Percentiles rank a stretch among this genome's conserved stretches.
phyloP scores from a whole-genome alignment of 2,888 invertebrate genomes.

The Xestia rhomboidea region DNA sequence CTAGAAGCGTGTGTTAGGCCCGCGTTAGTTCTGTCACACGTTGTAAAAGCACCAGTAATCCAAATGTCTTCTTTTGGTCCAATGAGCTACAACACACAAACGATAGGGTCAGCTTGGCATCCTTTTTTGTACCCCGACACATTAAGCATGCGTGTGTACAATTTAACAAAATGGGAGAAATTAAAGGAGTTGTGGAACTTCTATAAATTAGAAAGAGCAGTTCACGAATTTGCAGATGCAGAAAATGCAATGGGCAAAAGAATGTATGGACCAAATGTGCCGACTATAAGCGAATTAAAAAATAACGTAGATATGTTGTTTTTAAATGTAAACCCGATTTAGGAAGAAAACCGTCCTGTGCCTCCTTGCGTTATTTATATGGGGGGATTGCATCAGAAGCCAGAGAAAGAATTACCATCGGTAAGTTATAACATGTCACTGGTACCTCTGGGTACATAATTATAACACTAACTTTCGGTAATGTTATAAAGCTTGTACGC shows the following conservation, averaged over 20 bases:
- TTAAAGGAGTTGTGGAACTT: slow-evolving; percentile 55
- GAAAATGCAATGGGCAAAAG: slow-evolving; percentile 58
- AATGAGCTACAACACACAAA: slow-evolving; percentile 46
- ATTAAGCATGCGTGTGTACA: slow-evolving; percentile 60
- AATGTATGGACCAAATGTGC: slow-evolving; percentile 69
- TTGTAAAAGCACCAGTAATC: slow-evolving; percentile 42
- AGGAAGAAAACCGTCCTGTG: slow-evolving; percentile 77
- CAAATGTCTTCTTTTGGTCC: slow-evolving; percentile 70
- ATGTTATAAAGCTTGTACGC: not conserved
- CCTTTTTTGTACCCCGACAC: slow-evolving; percentile 70
- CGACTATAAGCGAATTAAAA: slow-evolving; percentile 62
- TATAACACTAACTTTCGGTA: not conserved
- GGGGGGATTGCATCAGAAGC: slow-evolving; percentile 71
- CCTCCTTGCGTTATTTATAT: slow-evolving; percentile 80
- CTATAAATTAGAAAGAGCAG: slow-evolving; percentile 35
- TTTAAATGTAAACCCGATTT: slow-evolving; percentile 80
- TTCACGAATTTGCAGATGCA: slow-evolving; percentile 42
- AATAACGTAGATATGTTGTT: slow-evolving; percentile 80
- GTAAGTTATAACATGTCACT: slow-evolving; percentile 11
- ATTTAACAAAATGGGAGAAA: slow-evolving; percentile 73
- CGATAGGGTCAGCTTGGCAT: slow-evolving; percentile 68
- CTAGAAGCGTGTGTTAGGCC: slow-evolving; percentile 15
- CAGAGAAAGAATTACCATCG: slow-evolving; percentile 35
- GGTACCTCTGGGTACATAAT: not conserved
- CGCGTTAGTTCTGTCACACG: slow-evolving; percentile 12